Base-by-base conservation (phyloP, 2,797 vertebrate species). In the Lagocephalus sceleratus region DNA sequence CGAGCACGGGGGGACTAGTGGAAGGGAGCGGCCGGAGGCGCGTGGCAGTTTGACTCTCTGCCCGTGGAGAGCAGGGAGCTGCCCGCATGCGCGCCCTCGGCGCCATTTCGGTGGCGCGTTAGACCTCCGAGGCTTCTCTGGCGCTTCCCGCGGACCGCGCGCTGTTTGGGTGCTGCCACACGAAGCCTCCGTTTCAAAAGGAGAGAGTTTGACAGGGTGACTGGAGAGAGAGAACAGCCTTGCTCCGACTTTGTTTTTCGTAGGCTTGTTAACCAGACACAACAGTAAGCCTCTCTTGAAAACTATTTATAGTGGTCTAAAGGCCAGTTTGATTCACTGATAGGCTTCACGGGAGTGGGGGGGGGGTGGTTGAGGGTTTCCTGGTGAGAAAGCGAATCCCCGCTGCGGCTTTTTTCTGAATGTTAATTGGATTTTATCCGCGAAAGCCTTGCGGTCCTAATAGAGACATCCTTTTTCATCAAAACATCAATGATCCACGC, bases 401-500 rank as follows among this genome's bases (percentile, higher is more conserved):
- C 51, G 47, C 71, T 61, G 68, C 40, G 71, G 42, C 64, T 75
- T 73, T 71, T 71, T 71, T 51, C 60, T 59, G 72, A 78, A 79
- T 80, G 62, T 81, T 85, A 83, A 88, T 88, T 81, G 67, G 71
- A 75, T 77, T 65, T 76, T 51, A 66, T 83, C 50, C 40, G 42
- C 43, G 39, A 66, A 77, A 79, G 69, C 72, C 86, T 78, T 59
- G 32, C 23, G 70, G 85, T 63, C 51, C 42, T 75, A 46, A 47
- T 57, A 53, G 48, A 71, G 53, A 77, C 57, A 69, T 83, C 48
- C 68, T 72, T 86, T 84, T 82, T 68, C 76, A 85, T 84, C 79
- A 79, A 81, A 81, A 75, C 78, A 78, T 71, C 79, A 80, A 84
- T 71, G 75, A 78, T 57, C 82, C 73, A 58, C 73, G 67, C 45